These are phyloP conservation scores for Lottia gigantea DNA, from an alignment of 2,888 invertebrate species.

Conservation along the genomic window DNA sequence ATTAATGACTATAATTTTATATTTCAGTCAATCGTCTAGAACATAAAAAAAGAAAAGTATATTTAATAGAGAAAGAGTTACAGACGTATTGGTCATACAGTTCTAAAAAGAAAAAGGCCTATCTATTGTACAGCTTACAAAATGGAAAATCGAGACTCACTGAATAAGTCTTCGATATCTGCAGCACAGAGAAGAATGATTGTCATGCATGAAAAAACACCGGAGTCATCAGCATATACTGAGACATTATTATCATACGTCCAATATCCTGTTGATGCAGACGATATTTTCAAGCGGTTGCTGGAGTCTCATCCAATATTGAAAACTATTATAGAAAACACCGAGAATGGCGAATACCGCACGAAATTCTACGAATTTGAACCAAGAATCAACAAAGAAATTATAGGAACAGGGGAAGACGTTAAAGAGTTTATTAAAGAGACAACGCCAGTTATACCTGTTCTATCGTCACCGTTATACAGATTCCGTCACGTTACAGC, in stretches of 20 bases:
- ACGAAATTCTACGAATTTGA: not conserved
- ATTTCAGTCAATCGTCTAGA: too few species aligned
- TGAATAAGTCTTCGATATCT: not conserved
- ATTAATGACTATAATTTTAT: too few species aligned
- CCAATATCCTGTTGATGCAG: not conserved
- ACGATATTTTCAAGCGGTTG: not conserved
- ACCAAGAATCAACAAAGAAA: not conserved
- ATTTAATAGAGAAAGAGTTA: too few species aligned
- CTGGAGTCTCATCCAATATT: not conserved
- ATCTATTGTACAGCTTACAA: too few species aligned
- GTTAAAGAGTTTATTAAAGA: not conserved
- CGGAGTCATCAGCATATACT: slow-evolving; percentile 15
- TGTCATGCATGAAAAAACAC: slow-evolving; percentile 13
- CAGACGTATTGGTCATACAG: too few species aligned
- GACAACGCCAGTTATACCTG: not conserved
- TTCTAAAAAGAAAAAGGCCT: too few species aligned
- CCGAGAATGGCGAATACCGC: not conserved
- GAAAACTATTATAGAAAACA: not conserved
- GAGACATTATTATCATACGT: not conserved
- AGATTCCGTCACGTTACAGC: not conserved
- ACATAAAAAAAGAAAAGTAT: too few species aligned
- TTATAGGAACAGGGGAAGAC: not conserved
- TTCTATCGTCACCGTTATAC: not conserved
- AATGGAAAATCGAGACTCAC: not conserved
- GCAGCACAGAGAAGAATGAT: slow-evolving; percentile 21